These are phyloP conservation scores for Herpailurus yagouaroundi DNA, from an alignment of 2,113 vertebrate species.

Conservation along the genomic window DNA sequence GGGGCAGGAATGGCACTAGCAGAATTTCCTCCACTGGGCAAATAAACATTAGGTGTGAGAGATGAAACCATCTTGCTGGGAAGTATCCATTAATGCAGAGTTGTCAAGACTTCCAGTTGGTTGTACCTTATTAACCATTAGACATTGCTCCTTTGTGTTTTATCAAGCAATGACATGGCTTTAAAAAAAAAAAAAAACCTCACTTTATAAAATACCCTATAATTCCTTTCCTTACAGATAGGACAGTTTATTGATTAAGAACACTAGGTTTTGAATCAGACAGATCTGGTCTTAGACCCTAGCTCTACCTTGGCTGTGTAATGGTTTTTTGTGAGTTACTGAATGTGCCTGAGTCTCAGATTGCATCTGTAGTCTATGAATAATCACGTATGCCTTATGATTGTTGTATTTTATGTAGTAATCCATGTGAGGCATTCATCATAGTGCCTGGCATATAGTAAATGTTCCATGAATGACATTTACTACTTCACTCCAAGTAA, in stretches of 20 bases:
- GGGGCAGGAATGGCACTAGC: rapidly evolving
- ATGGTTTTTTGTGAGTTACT: background rate
- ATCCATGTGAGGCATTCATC: background rate
- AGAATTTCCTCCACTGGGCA: background rate
- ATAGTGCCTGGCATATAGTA: background rate
- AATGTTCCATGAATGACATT: background rate
- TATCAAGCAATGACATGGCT: background rate
- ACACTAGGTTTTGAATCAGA: background rate
- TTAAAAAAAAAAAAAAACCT: background rate
- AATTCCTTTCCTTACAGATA: background rate
- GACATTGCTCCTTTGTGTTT: background rate
- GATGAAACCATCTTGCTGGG: background rate
- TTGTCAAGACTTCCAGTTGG: background rate
- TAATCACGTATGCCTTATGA: background rate
- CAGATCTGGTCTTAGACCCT: background rate
- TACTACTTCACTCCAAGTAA: background rate
- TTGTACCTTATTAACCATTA: background rate
- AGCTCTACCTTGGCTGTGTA: background rate
- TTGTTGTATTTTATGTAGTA: background rate
- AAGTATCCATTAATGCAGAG: background rate
- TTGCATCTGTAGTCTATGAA: background rate
- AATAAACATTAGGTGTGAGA: background rate
- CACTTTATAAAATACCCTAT: background rate
- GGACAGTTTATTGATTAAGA: background rate
- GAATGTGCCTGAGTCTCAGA: background rate